Base-by-base conservation (phyloP, 2,888 invertebrate species). In the Abrostola triplasia region DNA sequence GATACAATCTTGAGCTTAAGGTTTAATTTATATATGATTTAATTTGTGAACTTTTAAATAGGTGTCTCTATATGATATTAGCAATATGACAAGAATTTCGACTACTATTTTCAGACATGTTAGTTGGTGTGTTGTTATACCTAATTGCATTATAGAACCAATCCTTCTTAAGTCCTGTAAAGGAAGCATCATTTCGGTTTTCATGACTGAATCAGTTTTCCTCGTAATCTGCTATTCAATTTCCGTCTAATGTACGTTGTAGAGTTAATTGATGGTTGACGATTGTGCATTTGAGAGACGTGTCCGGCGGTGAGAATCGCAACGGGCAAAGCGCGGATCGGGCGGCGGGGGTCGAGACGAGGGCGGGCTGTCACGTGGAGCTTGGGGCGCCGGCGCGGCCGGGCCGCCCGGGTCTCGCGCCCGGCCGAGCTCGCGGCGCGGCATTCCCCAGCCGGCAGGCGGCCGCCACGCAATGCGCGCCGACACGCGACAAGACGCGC, bases 311-410 rank as follows among this genome's bases (percentile, higher is more conserved):
- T 81, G 81, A 73, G 79, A 79, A 73, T 71, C 76, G 85, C 78
- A 80, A 76, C 70, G 65, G 76, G 62, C 73, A 74, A 42, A 68
- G 52, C 47, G 67, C 75, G 80, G 76, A 64, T 74, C 65, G 73
- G 80, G 76, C 73, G 73, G 73, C 65, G 79, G 82, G 79, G 71
- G 82, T 76, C 76, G 70, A 75, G 80, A 76, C 79, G 81, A 75
- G 82, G 82, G 84, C 76, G 85, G 85, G 84, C 85, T 70, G 89
- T 89, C 91, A 90, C 90, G 92, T 85, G 88, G 87, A 88, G 90
- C 89, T 90, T 85, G 83, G 85, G 80, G 90, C 89, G 89, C 89
- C 92, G 92, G 92, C 94, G 92, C 92, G 92, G 89, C 89, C 91
- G 89, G 92, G 91, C 84, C 90, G 91, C 89, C 91, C 90, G 88